Conservation (phyloP, 1,140 invertebrate species). For the Bilobella aurantiaca region DNA sequence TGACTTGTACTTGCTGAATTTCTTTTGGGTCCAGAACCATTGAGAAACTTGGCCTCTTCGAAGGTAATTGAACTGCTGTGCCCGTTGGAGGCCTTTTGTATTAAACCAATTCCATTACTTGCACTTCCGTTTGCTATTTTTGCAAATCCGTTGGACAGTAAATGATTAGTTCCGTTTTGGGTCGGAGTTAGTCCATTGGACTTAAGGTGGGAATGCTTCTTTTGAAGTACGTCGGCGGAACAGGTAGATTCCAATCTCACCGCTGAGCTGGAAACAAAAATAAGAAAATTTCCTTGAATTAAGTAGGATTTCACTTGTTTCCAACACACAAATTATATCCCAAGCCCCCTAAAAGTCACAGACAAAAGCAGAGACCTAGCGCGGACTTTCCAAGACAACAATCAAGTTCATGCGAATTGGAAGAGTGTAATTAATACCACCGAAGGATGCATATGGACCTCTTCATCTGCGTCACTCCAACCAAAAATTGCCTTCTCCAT, state of each 20-base stretch:
- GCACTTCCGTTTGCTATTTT: not conserved
- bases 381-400: no score
- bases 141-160: not conserved
- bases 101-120: not conserved
- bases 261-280: constrained; percentile 4
- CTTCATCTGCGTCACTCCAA: no score
- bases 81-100: not conserved
- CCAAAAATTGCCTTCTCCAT: no score
- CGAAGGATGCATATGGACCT: no score
- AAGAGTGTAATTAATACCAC: no score
- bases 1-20: no score
- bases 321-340: no score
- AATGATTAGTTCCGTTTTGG: not conserved
- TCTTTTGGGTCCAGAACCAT: no score
- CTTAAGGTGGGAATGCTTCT: not conserved
- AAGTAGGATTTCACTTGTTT: not conserved
- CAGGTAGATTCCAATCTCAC: not conserved
- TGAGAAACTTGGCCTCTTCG: no score
- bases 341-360: no score
- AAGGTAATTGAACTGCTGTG: not conserved
- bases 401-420: no score
- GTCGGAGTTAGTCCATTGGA: not conserved
- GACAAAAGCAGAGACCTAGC: no score
- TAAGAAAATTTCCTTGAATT: not conserved
- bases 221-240: not conserved